Evolutionary conservation across 2,797 vertebrate genomes (phyloP).

Genomic region (Rhabdophis nuchalis): DNA sequence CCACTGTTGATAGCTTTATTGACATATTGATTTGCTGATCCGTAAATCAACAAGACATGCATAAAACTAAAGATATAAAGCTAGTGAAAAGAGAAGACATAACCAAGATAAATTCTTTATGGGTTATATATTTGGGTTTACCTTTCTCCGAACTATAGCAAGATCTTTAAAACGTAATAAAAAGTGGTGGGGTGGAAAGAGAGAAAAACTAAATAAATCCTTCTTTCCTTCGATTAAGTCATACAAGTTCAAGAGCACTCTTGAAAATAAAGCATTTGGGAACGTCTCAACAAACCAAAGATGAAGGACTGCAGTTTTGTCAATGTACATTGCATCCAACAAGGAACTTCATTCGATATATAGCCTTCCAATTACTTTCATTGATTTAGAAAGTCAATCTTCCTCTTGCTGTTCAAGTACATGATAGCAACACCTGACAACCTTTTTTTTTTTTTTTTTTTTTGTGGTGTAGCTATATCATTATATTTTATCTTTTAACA

Average conservation of each 20-base stretch:
- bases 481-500: slow-evolving; percentile 15
- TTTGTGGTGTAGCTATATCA: not conserved
- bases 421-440: not conserved
- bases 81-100: not conserved
- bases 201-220: not conserved
- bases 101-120: not conserved
- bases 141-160: not conserved
- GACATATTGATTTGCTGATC: not conserved
- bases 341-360: not conserved
- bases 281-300: not conserved
- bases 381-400: not conserved
- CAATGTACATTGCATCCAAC: not conserved
- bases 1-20: not conserved
- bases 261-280: slow-evolving; percentile 7
- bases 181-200: not conserved
- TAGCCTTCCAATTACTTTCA: not conserved
- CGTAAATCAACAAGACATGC: not conserved
- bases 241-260: not conserved
- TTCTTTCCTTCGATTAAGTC: not conserved
- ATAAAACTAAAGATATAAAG: not conserved
- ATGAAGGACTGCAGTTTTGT: not conserved
- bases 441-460: not conserved
- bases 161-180: not conserved
- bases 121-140: not conserved
- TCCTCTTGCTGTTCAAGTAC: slow-evolving; percentile 2